Percentiles rank a stretch among this genome's conserved stretches.
phyloP scores from a whole-genome alignment of 2,797 vertebrate genomes.

The Lithobates sylvaticus region DNA sequence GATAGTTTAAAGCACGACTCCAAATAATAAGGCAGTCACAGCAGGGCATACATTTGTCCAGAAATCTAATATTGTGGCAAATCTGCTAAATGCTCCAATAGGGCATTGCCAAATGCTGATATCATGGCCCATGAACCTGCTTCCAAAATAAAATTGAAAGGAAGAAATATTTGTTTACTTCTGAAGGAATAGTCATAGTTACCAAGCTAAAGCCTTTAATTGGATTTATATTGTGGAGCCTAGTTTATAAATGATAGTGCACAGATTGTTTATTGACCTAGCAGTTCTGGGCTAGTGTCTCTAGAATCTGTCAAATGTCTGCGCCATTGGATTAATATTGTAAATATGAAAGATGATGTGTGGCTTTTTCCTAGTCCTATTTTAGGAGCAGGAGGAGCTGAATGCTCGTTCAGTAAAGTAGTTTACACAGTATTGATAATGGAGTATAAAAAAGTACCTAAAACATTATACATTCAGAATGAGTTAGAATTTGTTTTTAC shows the following conservation, averaged over 20 bases:
- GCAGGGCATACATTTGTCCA: conserved; percentile 38
- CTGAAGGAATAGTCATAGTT: conserved; percentile 4
- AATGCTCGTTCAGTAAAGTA: too few species aligned
- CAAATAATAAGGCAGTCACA: conserved; percentile 19
- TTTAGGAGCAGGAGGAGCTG: too few species aligned
- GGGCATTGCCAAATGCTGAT: conserved; percentile 38
- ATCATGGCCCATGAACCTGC: conserved; percentile 22
- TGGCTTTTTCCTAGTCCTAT: too few species aligned
- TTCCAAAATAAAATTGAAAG: conserved; percentile 27
- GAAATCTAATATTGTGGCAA: conserved; percentile 49
- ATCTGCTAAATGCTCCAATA: conserved; percentile 16
- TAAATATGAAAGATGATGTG: too few species aligned
- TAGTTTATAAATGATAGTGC: too few species aligned
- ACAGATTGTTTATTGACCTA: too few species aligned
- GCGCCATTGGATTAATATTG: too few species aligned
- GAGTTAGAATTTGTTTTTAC: too few species aligned
- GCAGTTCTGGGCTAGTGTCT: too few species aligned
- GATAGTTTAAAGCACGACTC: conserved; percentile 3
- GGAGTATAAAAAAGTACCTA: not conserved
- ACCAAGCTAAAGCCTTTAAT: not conserved
- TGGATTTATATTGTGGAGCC: not conserved
- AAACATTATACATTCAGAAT: too few species aligned
- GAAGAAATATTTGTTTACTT: conserved; percentile 33
- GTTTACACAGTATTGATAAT: too few species aligned
- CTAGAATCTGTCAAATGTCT: too few species aligned